Evolutionary conservation across 2,113 vertebrate genomes (phyloP).

Genomic region (Cryptotis parvus): DNA sequence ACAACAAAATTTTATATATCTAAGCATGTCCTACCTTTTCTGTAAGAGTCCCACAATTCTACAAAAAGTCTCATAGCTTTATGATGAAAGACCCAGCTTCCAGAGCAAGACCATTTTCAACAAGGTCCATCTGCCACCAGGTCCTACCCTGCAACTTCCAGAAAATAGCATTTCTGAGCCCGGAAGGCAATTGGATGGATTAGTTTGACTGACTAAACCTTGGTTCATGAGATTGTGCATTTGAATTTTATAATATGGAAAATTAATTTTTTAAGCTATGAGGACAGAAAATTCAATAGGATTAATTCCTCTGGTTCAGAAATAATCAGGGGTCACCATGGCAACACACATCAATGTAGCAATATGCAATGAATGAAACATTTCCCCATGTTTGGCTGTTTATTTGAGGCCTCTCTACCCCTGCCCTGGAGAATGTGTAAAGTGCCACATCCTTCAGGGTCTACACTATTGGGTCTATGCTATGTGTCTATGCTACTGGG

Average conservation of each 20-base stretch:
- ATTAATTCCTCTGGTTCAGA: constrained; percentile 56
- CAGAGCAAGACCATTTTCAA: constrained; percentile 53
- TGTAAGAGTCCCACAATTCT: constrained; percentile 82
- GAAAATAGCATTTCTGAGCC: constrained; percentile 53
- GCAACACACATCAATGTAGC: constrained; percentile 63
- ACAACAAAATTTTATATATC: not conserved
- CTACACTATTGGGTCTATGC: too few relatives aligned
- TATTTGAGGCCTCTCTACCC: not conserved
- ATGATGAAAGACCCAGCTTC: constrained; percentile 75
- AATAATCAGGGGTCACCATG: constrained; percentile 74
- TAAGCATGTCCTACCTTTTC: constrained; percentile 55
- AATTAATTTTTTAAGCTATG: constrained; percentile 86
- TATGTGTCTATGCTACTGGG: too few relatives aligned
- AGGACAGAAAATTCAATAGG: constrained; percentile 73
- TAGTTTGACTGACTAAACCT: constrained; percentile 71
- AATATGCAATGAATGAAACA: not conserved
- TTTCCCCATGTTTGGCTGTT: constrained; percentile 43
- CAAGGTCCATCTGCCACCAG: constrained; percentile 45
- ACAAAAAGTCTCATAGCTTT: constrained; percentile 71
- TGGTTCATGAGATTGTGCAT: constrained; percentile 52
- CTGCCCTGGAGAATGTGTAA: not conserved
- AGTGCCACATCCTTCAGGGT: not conserved
- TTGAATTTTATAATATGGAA: constrained; percentile 81
- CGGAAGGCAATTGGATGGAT: constrained; percentile 69
- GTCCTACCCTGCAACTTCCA: constrained; percentile 51